Percentiles rank a stretch among this genome's conserved stretches.
Conservation (phyloP, 2,797 vertebrate genomes). For the Rhinichthys osculus region DNA sequence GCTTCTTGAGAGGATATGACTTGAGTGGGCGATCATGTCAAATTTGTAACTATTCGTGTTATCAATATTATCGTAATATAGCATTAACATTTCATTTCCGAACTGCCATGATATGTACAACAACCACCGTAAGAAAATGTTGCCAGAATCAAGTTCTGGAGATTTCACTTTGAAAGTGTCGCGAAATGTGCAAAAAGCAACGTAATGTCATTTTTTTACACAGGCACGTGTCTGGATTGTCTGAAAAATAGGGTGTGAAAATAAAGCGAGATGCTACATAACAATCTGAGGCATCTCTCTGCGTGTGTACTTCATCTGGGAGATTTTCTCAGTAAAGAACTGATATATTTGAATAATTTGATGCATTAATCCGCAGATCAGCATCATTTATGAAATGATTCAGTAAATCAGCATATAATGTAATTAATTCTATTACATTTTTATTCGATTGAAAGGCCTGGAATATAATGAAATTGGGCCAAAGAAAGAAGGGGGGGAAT, state of each 20-base stretch:
- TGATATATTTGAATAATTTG: background rate
- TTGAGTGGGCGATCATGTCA: too few species aligned
- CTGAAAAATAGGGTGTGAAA: background rate
- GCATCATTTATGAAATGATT: background rate
- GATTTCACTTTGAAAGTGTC: too few species aligned
- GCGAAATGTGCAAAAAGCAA: too few species aligned
- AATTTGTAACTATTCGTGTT: too few species aligned
- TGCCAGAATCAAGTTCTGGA: background rate
- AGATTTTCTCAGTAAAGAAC: background rate
- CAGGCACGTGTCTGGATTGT: too few species aligned
- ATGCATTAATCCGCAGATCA: background rate
- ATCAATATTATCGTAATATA: background rate
- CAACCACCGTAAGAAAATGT: background rate
- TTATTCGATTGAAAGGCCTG: background rate
- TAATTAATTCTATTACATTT: background rate
- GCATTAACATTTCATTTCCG: background rate
- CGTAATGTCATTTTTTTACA: too few species aligned
- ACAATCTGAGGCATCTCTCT: background rate
- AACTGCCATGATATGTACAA: background rate
- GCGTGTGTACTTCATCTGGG: background rate
- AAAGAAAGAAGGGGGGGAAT: background rate
- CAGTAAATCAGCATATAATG: background rate
- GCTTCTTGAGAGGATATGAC: background rate
- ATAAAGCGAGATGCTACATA: background rate
- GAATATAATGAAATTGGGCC: background rate